These are phyloP conservation scores for Rambutsinella grinnellia DNA, from an alignment of 2,888 invertebrate genomes.

Conservation along the genomic window DNA sequence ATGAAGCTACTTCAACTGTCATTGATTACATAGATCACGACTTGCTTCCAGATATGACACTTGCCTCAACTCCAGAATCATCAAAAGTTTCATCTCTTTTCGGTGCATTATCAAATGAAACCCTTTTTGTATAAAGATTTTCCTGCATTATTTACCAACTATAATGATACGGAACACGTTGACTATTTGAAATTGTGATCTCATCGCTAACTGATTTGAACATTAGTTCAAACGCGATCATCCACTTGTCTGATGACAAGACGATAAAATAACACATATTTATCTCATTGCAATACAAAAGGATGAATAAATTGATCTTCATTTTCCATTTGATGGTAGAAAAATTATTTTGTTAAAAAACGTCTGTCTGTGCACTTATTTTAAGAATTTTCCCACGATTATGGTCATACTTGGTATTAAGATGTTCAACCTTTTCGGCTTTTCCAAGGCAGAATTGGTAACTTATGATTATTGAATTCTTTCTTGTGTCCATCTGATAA, in stretches of 20 bases:
- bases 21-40: not conserved
- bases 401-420: not conserved
- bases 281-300: not conserved
- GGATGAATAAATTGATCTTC: not conserved
- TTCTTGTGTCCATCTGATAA: constrained; percentile 6
- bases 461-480: constrained; percentile 45
- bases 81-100: not conserved
- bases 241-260: not conserved
- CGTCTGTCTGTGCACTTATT: constrained; percentile 21
- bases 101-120: not conserved
- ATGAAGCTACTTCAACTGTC: not conserved
- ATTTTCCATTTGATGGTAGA: constrained; percentile 1
- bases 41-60: constrained; percentile 19
- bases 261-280: not conserved
- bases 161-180: too few relatives aligned
- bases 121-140: not conserved
- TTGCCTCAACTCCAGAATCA: constrained; percentile 18
- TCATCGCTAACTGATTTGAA: too few relatives aligned
- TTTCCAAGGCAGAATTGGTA: constrained; percentile 13
- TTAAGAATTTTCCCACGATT: constrained; percentile 43
- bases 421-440: not conserved
- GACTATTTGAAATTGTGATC: too few relatives aligned
- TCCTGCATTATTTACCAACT: not conserved
- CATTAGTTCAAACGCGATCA: too few relatives aligned
- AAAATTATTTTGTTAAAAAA: constrained; percentile 22